Evolutionary conservation across 1,140 invertebrate genomes (phyloP).

Genomic region (Cydia pomonella): DNA sequence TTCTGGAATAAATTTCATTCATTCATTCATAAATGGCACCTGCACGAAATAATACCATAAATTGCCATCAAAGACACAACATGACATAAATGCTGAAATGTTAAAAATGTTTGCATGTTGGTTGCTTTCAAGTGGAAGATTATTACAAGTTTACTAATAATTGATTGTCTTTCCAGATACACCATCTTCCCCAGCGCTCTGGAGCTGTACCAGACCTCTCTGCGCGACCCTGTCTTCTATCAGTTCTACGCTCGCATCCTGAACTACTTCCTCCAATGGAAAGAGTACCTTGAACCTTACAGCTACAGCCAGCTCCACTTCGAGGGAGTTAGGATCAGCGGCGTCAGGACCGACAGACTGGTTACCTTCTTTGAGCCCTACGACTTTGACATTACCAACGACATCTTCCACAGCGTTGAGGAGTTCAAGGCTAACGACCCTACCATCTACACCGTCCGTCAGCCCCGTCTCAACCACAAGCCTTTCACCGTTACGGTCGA

Average conservation of each 20-base stretch:
- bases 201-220: conserved; percentile 81
- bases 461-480: conserved; percentile 83
- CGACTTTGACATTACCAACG: conserved; percentile 78
- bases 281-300: conserved; percentile 82
- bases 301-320: conserved; percentile 80
- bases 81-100: no score
- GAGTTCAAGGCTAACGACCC: conserved; percentile 49
- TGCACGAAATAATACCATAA: no score
- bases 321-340: conserved; percentile 81
- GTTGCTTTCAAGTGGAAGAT: no score
- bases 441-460: conserved; percentile 77
- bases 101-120: no score
- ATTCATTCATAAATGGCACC: no score
- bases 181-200: conserved; percentile 76
- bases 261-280: conserved; percentile 81
- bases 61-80: no score
- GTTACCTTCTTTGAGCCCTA: conserved; percentile 81
- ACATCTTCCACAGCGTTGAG: conserved; percentile 57
- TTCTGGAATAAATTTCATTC: no score
- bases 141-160: background rate
- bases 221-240: conserved; percentile 86
- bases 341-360: conserved; percentile 79
- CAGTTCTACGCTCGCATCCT: conserved; percentile 83
- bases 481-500: conserved; percentile 83
- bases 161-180: conserved; percentile 57